A percentile compares a stretch with the other conserved stretches of the same genome.
Evolutionary conservation across 2,113 vertebrate species (phyloP).

Genomic region (Myrmecophaga tridactyla): DNA sequence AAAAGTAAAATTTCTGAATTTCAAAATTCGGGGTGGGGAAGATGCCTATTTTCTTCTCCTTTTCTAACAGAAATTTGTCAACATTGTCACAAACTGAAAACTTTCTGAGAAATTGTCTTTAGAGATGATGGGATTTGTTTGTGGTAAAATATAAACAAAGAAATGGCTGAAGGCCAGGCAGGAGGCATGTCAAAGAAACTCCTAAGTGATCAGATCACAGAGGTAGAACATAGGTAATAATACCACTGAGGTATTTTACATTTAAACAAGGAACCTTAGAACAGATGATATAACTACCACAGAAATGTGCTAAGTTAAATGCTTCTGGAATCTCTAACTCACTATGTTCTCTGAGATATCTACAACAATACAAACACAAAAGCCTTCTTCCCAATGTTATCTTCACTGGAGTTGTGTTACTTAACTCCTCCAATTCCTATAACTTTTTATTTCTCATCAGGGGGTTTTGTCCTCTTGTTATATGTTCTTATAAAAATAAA

Average conservation of each 20-base stretch:
- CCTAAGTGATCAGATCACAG: slow-evolving; percentile 59
- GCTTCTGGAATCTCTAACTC: neutral
- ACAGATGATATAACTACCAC: neutral
- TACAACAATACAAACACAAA: neutral
- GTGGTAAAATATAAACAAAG: slow-evolving; percentile 57
- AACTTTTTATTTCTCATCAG: neutral
- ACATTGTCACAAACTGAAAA: neutral
- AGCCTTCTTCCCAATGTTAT: neutral
- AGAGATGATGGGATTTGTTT: slow-evolving; percentile 65
- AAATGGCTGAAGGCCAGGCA: slow-evolving; percentile 24
- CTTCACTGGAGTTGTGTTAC: neutral
- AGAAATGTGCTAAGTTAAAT: neutral
- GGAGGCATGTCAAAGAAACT: slow-evolving; percentile 49
- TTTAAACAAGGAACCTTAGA: neutral
- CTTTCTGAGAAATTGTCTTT: slow-evolving; percentile 22
- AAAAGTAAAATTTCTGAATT: neutral
- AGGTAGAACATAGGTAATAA: slow-evolving; percentile 39
- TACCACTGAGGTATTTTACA: slow-evolving; percentile 26
- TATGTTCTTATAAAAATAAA: neutral
- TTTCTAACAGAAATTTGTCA: neutral
- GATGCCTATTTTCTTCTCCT: neutral
- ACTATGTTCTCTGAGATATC: neutral
- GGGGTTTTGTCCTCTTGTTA: neutral
- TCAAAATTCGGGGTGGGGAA: neutral
- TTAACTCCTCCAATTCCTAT: neutral